phyloP scores from a whole-genome alignment of 2,888 invertebrate genomes.

The Chouioia cunea region DNA sequence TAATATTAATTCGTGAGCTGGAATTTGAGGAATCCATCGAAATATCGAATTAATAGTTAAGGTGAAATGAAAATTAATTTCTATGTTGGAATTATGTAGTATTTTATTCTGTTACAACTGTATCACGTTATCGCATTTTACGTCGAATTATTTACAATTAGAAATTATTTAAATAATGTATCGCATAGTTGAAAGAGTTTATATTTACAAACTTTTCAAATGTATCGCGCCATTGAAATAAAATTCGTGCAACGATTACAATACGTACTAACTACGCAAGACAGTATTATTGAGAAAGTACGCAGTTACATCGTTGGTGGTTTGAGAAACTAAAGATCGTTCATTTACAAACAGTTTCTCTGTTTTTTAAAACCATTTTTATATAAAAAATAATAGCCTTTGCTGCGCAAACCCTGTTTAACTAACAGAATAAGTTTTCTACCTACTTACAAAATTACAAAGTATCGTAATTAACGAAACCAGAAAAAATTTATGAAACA shows the following conservation, averaged over 20 bases:
- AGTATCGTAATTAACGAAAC: too few relatives aligned
- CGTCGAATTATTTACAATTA: slow-evolving; percentile 59
- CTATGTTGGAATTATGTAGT: slow-evolving; percentile 43
- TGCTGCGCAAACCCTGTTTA: slow-evolving; percentile 44
- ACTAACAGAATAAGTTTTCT: neutral
- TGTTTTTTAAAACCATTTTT: slow-evolving; percentile 46
- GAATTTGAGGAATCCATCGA: too few relatives aligned
- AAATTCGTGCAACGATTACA: slow-evolving; percentile 49
- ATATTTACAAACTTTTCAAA: slow-evolving; percentile 43
- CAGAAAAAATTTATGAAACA: neutral
- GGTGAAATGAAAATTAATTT: neutral
- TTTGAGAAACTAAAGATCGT: slow-evolving; percentile 18
- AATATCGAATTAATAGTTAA: too few relatives aligned
- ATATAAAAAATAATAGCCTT: slow-evolving; percentile 66
- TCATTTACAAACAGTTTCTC: slow-evolving; percentile 28
- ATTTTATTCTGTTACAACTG: slow-evolving; percentile 52
- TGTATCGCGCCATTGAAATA: slow-evolving; percentile 43
- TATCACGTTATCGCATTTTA: slow-evolving; percentile 65
- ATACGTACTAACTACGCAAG: slow-evolving; percentile 39
- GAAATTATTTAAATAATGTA: slow-evolving; percentile 62
- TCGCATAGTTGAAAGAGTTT: slow-evolving; percentile 41
- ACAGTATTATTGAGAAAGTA: slow-evolving; percentile 39
- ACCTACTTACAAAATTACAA: too few relatives aligned
- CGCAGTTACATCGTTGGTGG: slow-evolving; percentile 36
- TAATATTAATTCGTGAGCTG: too few relatives aligned